A percentile compares a stretch with the other conserved stretches of the same genome.
These are phyloP conservation scores for Cossypha dichroa DNA, from an alignment of 2,797 vertebrate species.

Conservation along the genomic window DNA sequence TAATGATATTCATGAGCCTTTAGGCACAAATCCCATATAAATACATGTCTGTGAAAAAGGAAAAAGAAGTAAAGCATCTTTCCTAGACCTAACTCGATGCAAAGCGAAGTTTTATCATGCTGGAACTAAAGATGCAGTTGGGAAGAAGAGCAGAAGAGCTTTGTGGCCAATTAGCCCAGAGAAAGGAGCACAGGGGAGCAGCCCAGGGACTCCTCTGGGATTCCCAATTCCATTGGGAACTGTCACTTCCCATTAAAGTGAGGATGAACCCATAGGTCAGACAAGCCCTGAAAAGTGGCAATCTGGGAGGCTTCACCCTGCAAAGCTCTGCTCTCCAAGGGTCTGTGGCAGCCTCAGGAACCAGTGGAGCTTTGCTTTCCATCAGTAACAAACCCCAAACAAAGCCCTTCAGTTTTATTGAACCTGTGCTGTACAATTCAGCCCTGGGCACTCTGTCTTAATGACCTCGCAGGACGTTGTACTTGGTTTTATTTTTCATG, in stretches of 20 bases:
- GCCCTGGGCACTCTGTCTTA: background rate
- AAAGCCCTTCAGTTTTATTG: background rate
- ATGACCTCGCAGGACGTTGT: background rate
- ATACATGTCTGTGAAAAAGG: background rate
- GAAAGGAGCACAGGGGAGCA: background rate
- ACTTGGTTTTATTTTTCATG: background rate
- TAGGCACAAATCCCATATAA: background rate
- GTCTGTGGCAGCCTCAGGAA: background rate
- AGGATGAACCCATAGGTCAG: background rate
- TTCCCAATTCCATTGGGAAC: background rate
- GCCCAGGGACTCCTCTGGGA: background rate
- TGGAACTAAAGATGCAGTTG: background rate
- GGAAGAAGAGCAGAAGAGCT: background rate
- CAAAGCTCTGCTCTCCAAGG: background rate
- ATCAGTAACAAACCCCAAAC: background rate
- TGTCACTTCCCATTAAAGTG: background rate
- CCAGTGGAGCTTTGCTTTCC: background rate
- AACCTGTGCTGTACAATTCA: background rate
- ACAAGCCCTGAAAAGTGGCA: background rate
- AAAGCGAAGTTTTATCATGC: background rate
- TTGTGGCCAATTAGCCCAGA: background rate
- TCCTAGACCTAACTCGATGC: accelerated
- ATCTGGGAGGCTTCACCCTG: background rate
- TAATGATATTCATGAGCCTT: background rate
- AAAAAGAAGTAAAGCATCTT: background rate